Conservation (phyloP, 2,797 vertebrate species). For the Mionectes olivaceus region DNA sequence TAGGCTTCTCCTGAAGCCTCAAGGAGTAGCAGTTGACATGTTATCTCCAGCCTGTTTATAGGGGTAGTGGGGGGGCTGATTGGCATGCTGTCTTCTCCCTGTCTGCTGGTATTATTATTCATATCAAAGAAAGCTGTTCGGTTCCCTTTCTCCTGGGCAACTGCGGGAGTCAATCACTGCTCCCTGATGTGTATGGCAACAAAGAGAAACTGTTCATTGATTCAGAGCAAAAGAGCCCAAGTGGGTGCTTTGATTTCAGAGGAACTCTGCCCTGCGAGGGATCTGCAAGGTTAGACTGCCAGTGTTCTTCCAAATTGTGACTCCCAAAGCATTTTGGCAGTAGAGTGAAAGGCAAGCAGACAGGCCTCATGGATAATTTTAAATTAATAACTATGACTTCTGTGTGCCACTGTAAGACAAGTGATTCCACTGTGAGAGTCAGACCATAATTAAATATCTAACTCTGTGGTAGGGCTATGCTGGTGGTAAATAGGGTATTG, state of each 20-base stretch:
- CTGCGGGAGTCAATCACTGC: constrained; percentile 34
- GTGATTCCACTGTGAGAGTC: neutral
- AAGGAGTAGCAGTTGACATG: fast-evolving
- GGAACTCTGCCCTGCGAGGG: constrained; percentile 14
- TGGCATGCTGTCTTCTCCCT: neutral
- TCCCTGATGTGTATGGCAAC: constrained; percentile 46
- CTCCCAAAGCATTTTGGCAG: constrained; percentile 25
- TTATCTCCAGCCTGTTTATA: neutral
- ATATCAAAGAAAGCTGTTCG: constrained; percentile 9
- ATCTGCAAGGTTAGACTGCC: constrained; percentile 13
- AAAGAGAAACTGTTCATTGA: constrained; percentile 25
- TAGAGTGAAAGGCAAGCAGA: constrained; percentile 17
- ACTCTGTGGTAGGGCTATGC: neutral
- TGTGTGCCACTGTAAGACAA: constrained; percentile 21
- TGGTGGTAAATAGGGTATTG: constrained; percentile 70
- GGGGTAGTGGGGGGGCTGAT: neutral
- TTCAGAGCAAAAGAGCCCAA: constrained; percentile 20
- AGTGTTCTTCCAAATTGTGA: neutral
- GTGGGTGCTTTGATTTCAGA: constrained; percentile 25
- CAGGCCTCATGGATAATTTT: constrained; percentile 37
- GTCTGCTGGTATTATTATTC: constrained; percentile 22
- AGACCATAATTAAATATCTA: constrained; percentile 37
- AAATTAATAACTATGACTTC: constrained; percentile 40
- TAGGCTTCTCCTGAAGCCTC: neutral
- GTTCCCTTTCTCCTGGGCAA: constrained; percentile 20